Base-by-base conservation (phyloP, 2,888 invertebrate genomes). In the Meloe dianella region DNA sequence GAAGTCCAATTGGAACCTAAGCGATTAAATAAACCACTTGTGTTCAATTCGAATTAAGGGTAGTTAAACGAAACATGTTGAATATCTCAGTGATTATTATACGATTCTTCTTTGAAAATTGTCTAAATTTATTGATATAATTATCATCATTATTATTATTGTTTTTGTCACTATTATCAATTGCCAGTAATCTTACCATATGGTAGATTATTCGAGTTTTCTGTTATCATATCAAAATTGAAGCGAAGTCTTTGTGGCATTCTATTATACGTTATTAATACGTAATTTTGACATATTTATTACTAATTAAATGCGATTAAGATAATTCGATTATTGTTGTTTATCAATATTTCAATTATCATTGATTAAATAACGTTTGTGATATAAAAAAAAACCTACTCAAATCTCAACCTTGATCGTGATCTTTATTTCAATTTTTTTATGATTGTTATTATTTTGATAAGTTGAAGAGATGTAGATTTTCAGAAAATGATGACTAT, bases 161-260 rank as follows among this genome's bases (percentile, higher is more conserved):
- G 20, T 20, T 9, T 2, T 17, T 47, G n/a, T 47, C 9, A 8
- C 10, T 17, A 41, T 47, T 10, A 20, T 47, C 41, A 41, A 17
- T 41, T 41, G 5, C 47, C 12, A 51, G 8, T 51, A 51, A 51
- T 51, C 24, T 24, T 51, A 51, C 51, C 51, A 51, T 51, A 51
- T 51, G 51, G 22, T 47, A 47, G 20, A 47, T 47, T 35, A 35
- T 35, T 35, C 2, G 35, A 41, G 17, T 7, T 7, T 47, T 51
- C 7, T 41, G 41, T 41, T 51, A 51, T 51, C 51, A 22, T 51
- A 24, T 24, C 22, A 51, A 4, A 51, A 12, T 24, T 12, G 5
- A 10, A 14, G 51, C 10, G 22, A 12, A 12, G 24, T 24, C 24
- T 51, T 51, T 24, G 24, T 51, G 12, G 12, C 17, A 14, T 17